phyloP scores from a whole-genome alignment of 2,113 vertebrate species.

The Calidris pugnax region DNA sequence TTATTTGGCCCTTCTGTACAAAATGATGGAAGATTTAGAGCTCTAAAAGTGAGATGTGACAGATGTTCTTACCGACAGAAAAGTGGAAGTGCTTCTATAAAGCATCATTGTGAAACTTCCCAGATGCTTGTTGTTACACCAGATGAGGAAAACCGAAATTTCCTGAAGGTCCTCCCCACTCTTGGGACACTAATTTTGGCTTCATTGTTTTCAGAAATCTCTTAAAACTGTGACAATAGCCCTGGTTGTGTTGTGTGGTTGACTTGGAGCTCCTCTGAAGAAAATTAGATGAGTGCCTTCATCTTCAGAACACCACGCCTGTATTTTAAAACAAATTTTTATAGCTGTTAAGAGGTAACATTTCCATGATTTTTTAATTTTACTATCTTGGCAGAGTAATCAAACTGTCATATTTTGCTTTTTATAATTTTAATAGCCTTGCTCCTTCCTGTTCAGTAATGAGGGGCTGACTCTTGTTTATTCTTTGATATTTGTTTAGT shows the following conservation, averaged over 20 bases:
- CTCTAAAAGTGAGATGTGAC: accelerated
- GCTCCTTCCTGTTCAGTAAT: not conserved
- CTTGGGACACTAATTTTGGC: not conserved
- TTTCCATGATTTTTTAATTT: not conserved
- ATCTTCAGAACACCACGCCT: not conserved
- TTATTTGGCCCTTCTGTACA: not conserved
- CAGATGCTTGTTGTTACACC: not conserved
- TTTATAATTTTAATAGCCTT: not conserved
- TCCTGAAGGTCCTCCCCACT: not conserved
- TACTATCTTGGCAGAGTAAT: not conserved
- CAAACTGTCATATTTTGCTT: not conserved
- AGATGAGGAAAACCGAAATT: not conserved
- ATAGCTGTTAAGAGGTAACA: not conserved
- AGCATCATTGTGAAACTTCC: not conserved
- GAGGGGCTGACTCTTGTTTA: not conserved
- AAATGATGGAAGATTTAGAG: not conserved
- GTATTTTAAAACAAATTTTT: not conserved
- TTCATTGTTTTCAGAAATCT: not conserved
- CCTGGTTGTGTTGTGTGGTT: not conserved
- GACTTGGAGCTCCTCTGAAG: not conserved
- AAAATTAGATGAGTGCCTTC: not conserved
- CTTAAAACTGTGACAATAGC: not conserved
- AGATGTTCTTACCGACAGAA: not conserved
- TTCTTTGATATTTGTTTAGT: not conserved
- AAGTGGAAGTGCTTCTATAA: not conserved